Evolutionary conservation across 2,797 vertebrate species (phyloP).

Genomic region (Siniperca undulata): DNA sequence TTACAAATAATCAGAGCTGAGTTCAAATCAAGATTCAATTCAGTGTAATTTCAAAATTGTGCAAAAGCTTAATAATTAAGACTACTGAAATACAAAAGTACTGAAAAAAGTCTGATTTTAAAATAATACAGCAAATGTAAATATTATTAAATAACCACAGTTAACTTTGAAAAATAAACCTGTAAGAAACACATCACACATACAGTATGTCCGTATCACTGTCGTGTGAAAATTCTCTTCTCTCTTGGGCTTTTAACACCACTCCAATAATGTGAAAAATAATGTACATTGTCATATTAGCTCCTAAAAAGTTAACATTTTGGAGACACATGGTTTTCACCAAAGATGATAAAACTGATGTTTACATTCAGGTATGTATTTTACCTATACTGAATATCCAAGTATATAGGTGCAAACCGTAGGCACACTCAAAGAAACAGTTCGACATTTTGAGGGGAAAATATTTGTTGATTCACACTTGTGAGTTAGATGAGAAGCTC

Average conservation of each 20-base stretch:
- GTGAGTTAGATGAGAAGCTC: background rate
- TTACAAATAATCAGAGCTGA: constrained; percentile 20
- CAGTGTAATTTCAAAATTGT: constrained; percentile 31
- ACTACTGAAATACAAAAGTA: background rate
- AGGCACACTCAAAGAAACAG: too few species aligned
- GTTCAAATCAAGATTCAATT: constrained; percentile 27
- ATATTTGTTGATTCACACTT: too few species aligned
- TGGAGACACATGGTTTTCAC: background rate
- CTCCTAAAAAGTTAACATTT: background rate
- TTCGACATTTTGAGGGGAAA: too few species aligned
- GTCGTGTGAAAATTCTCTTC: background rate
- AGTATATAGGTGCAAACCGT: background rate
- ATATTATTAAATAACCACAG: constrained; percentile 54
- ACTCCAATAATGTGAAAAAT: background rate
- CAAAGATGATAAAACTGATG: background rate
- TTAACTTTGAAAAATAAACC: constrained; percentile 5
- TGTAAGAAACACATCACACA: constrained; percentile 6
- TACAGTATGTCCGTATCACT: background rate
- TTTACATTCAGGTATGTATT: constrained; percentile 22
- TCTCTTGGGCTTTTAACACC: background rate
- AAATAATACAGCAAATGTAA: constrained; percentile 32
- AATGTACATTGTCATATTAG: background rate
- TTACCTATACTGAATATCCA: background rate
- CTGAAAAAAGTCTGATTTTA: constrained; percentile 30
- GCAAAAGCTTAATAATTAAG: constrained; percentile 18